Conservation (phyloP, 2,888 invertebrate genomes). For the Escarpia spicata region DNA sequence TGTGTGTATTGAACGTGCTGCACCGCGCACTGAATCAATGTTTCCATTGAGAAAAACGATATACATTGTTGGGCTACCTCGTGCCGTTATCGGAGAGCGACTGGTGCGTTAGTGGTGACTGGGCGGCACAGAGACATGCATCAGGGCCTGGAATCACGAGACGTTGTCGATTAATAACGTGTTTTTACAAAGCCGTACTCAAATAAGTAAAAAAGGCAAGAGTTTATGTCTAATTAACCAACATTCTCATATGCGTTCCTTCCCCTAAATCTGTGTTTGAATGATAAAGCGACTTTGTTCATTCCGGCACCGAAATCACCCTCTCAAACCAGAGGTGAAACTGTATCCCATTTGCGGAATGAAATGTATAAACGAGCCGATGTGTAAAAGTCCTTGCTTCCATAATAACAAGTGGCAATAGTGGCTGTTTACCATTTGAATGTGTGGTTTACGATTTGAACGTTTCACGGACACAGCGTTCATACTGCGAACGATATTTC, state of each 20-base stretch:
- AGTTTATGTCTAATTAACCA: not conserved
- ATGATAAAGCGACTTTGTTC: not conserved
- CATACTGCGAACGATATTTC: too few relatives aligned
- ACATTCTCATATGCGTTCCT: not conserved
- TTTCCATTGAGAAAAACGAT: not conserved
- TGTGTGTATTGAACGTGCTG: not conserved
- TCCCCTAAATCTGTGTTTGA: not conserved
- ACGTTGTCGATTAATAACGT: not conserved
- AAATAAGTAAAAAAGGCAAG: not conserved
- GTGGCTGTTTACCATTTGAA: too few relatives aligned
- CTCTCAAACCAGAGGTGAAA: too few relatives aligned
- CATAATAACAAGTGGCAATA: too few relatives aligned
- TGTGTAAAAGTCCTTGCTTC: too few relatives aligned
- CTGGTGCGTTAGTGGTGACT: not conserved
- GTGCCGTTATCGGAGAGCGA: not conserved
- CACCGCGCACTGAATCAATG: not conserved
- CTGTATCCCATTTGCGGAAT: too few relatives aligned
- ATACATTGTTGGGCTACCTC: not conserved
- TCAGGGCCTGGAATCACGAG: not conserved
- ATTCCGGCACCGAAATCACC: too few relatives aligned
- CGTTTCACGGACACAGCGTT: too few relatives aligned
- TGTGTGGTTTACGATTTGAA: too few relatives aligned
- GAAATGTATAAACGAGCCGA: too few relatives aligned
- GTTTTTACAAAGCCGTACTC: not conserved
- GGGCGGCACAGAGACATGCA: not conserved